phyloP scores from a whole-genome alignment of 92 coral and sea anemone genomes.

The Actinostola sp. region DNA sequence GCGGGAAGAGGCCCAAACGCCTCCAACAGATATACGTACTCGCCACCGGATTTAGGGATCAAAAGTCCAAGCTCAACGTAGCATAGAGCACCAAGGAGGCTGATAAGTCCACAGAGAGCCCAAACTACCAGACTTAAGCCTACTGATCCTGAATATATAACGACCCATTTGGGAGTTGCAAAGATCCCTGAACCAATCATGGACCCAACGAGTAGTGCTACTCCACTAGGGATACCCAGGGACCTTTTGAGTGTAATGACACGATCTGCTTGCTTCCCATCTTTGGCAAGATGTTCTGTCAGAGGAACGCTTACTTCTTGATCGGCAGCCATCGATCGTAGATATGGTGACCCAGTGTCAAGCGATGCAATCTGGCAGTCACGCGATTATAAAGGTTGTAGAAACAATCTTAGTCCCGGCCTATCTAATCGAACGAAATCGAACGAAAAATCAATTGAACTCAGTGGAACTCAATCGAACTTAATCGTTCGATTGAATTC shows the following conservation, averaged over 20 bases:
- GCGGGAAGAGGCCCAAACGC: slow-evolving; percentile 89
- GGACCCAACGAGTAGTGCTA: slow-evolving; percentile 82
- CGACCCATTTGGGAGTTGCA: slow-evolving; percentile 89
- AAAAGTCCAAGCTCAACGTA: slow-evolving; percentile 84
- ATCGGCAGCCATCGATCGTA: neutral
- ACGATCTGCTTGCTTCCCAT: neutral
- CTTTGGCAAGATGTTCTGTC: neutral
- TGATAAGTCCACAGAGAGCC: slow-evolving; percentile 67
- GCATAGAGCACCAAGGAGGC: slow-evolving; percentile 74
- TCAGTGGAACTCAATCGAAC: no score
- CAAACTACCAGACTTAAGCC: slow-evolving; percentile 82
- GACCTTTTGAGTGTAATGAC: slow-evolving; percentile 62
- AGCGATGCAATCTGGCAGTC: no score
- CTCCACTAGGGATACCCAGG: slow-evolving; percentile 79
- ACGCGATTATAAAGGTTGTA: no score
- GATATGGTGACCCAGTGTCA: no score
- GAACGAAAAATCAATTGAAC: no score
- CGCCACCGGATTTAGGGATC: slow-evolving; percentile 86
- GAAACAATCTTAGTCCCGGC: no score
- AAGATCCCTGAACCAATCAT: slow-evolving; percentile 95
- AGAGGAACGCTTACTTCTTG: neutral
- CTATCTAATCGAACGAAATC: no score
- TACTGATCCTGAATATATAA: slow-evolving; percentile 77
- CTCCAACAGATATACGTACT: slow-evolving; percentile 57
- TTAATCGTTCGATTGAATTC: no score